Conservation (phyloP, 2,888 invertebrate genomes). For the Cantharis nigra region DNA sequence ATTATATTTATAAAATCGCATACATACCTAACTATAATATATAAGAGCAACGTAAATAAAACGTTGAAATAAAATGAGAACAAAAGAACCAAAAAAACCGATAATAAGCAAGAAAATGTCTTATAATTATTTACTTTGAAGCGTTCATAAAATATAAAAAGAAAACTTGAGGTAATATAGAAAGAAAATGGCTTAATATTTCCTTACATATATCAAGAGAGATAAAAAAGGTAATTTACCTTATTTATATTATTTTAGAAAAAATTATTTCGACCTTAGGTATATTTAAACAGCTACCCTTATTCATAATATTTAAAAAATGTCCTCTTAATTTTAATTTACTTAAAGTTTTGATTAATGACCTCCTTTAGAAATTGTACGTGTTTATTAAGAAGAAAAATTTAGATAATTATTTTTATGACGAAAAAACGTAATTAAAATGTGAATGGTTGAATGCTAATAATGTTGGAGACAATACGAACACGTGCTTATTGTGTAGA, state of each 20-base stretch:
- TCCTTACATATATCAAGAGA: background rate
- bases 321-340: background rate
- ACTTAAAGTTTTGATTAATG: background rate
- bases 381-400: background rate
- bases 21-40: no score
- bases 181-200: background rate
- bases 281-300: background rate
- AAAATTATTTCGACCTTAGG: background rate
- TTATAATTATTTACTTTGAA: background rate
- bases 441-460: background rate
- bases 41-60: background rate
- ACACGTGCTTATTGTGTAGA: background rate
- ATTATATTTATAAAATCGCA: background rate
- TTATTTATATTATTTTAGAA: background rate
- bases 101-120: background rate
- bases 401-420: background rate
- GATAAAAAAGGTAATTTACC: background rate
- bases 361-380: background rate
- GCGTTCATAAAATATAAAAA: background rate
- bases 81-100: background rate
- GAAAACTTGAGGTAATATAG: background rate
- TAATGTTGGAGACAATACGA: background rate
- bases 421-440: background rate
- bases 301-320: background rate
- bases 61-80: background rate